Evolutionary conservation across 2,888 invertebrate species (phyloP).

Genomic region (Drosophila picticornis): DNA sequence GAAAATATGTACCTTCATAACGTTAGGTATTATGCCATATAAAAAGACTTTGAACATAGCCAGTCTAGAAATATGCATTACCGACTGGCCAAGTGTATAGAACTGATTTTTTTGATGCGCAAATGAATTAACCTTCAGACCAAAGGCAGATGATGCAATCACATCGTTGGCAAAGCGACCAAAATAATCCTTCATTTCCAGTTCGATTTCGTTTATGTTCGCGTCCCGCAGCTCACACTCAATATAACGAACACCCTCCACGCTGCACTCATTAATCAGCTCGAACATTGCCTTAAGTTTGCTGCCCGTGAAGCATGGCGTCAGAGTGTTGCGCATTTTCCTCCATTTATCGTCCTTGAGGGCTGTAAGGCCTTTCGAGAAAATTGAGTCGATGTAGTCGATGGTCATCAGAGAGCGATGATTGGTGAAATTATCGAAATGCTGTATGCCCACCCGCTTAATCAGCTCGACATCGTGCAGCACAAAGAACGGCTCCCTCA

Average conservation of each 20-base stretch:
- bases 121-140: conserved; percentile 86
- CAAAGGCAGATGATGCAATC: conserved; percentile 86
- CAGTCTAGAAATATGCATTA: conserved; percentile 81
- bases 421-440: conserved; percentile 87
- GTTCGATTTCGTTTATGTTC: conserved; percentile 49
- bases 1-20: conserved; percentile 66
- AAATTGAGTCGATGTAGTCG: conserved; percentile 85
- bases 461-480: conserved; percentile 86
- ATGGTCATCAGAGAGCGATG: conserved; percentile 69
- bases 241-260: conserved; percentile 62
- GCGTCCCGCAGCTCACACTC: conserved; percentile 33
- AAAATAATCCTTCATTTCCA: conserved; percentile 84
- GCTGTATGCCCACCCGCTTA: conserved; percentile 86
- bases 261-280: conserved; percentile 75
- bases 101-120: conserved; percentile 86
- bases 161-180: conserved; percentile 83
- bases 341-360: conserved; percentile 84
- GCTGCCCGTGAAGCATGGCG: conserved; percentile 85
- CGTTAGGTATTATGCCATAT: conserved; percentile 53
- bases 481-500: conserved; percentile 83
- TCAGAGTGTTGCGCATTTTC: conserved; percentile 85
- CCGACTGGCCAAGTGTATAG: conserved; percentile 86
- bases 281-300: conserved; percentile 86
- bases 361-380: conserved; percentile 85
- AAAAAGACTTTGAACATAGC: conserved; percentile 69